Percentiles rank a stretch among this genome's conserved stretches.
These are phyloP conservation scores for Polypedilum pembai DNA, from an alignment of 1,140 invertebrate species.

Conservation along the genomic window DNA sequence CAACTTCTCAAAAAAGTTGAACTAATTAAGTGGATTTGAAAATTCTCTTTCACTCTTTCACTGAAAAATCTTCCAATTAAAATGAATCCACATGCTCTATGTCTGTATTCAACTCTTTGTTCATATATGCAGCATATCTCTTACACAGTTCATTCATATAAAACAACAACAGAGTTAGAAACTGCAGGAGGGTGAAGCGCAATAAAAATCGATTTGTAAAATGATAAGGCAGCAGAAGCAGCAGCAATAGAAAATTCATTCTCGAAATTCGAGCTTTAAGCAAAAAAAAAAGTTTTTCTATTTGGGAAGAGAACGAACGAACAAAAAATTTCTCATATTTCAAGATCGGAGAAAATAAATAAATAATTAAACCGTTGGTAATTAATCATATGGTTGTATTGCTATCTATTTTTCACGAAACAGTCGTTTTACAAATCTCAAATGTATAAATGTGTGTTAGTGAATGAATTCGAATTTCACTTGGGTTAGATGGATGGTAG, in stretches of 20 bases:
- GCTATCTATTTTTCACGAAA: background rate
- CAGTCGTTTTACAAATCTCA: background rate
- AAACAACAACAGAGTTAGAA: background rate
- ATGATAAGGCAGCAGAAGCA: background rate
- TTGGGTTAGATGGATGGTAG: background rate
- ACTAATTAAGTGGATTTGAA: too few species aligned
- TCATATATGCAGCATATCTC: too few species aligned
- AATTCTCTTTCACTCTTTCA: too few species aligned
- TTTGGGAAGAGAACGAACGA: background rate
- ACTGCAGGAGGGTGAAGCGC: conserved; percentile 10
- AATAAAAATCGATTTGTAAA: conserved; percentile 29
- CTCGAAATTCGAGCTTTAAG: conserved; percentile 1
- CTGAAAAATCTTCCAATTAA: too few species aligned
- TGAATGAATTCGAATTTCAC: background rate
- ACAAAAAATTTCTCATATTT: conserved; percentile 20
- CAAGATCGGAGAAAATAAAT: conserved; percentile 21
- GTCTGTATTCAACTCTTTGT: too few species aligned
- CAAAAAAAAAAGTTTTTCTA: background rate
- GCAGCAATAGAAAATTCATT: background rate
- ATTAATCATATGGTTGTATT: conserved; percentile 25
- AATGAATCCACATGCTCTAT: too few species aligned
- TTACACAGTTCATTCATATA: background rate
- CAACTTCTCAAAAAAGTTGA: too few species aligned
- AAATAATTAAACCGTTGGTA: conserved; percentile 25
- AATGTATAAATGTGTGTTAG: background rate